Percentiles rank a stretch among this genome's conserved stretches.
phyloP scores from a whole-genome alignment of 2,888 invertebrate species.

The Nowickia ferox region DNA sequence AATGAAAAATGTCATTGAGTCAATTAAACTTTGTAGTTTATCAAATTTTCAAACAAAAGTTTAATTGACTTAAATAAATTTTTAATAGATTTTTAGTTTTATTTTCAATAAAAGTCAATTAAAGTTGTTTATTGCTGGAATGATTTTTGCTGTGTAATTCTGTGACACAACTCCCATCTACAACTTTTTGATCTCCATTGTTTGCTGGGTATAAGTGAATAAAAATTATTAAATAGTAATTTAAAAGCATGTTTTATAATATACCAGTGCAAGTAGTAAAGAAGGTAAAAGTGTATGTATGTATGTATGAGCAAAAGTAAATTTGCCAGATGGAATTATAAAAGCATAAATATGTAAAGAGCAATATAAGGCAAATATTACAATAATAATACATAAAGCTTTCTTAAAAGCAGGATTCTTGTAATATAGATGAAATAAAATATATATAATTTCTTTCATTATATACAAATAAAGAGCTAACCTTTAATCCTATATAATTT shows the following conservation, averaged over 20 bases:
- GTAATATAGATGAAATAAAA: slow-evolving; percentile 14
- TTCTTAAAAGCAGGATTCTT: background rate
- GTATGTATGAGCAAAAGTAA: slow-evolving; percentile 35
- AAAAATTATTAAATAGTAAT: slow-evolving; percentile 4
- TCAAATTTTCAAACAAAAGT: too few relatives aligned
- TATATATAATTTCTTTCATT: background rate
- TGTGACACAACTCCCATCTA: too few relatives aligned
- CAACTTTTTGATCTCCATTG: too few relatives aligned
- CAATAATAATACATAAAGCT: background rate
- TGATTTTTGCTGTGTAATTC: too few relatives aligned
- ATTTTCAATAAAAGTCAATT: too few relatives aligned
- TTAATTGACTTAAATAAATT: too few relatives aligned
- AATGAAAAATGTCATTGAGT: too few relatives aligned
- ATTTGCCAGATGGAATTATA: slow-evolving; percentile 27
- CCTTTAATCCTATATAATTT: slow-evolving; percentile 6
- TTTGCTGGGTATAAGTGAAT: too few relatives aligned
- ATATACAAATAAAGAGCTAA: background rate
- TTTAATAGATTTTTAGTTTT: too few relatives aligned
- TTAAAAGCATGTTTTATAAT: slow-evolving; percentile 7
- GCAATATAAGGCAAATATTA: background rate
- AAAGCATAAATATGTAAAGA: background rate
- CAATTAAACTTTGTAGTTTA: too few relatives aligned
- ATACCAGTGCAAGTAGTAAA: slow-evolving; percentile 4
- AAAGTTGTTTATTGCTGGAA: too few relatives aligned
- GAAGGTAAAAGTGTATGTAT: background rate